These are phyloP conservation scores for Steinernema carpocapsae DNA, from an alignment of 2,888 invertebrate genomes.

Conservation along the genomic window DNA sequence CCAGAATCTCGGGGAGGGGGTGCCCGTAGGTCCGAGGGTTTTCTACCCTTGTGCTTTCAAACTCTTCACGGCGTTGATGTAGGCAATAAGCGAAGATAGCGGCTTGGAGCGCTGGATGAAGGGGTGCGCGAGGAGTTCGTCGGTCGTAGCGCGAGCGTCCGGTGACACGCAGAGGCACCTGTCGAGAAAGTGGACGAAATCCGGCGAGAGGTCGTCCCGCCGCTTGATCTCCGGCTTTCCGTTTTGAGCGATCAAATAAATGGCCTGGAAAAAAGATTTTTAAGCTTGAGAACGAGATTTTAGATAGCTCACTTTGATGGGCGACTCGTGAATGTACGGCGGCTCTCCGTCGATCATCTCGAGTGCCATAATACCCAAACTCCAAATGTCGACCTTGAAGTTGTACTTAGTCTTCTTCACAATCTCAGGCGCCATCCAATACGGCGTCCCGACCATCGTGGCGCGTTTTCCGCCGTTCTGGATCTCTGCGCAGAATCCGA, in stretches of 20 bases:
- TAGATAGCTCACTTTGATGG: slow-evolving; percentile 71
- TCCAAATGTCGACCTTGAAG: slow-evolving; percentile 82
- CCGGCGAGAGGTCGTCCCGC: slow-evolving; percentile 80
- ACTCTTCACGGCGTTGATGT: slow-evolving; percentile 88
- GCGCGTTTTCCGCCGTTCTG: slow-evolving; percentile 82
- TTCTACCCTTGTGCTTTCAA: slow-evolving; percentile 46
- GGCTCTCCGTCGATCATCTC: slow-evolving; percentile 93
- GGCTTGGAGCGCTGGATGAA: slow-evolving; percentile 83
- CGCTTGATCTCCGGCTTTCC: slow-evolving; percentile 88
- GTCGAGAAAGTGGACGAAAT: slow-evolving; percentile 76
- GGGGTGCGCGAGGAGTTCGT: slow-evolving; percentile 85
- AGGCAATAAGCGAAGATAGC: slow-evolving; percentile 81
- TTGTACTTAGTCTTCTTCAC: slow-evolving; percentile 69
- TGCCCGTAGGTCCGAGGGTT: background rate
- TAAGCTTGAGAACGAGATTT: background rate
- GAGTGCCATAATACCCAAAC: slow-evolving; percentile 89
- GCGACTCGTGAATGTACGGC: slow-evolving; percentile 92
- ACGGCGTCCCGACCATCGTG: slow-evolving; percentile 68
- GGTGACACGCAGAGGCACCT: slow-evolving; percentile 76
- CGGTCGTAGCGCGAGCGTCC: slow-evolving; percentile 79
- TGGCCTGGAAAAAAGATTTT: slow-evolving; percentile 70
- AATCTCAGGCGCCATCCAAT: slow-evolving; percentile 83
- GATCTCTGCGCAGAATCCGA: slow-evolving; percentile 97
- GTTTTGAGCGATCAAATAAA: slow-evolving; percentile 92
- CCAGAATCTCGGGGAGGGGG: slow-evolving; percentile 14